A percentile compares a stretch with the other conserved stretches of the same genome.
phyloP scores from a whole-genome alignment of 2,113 vertebrate genomes.

The Camelus bactrianus region DNA sequence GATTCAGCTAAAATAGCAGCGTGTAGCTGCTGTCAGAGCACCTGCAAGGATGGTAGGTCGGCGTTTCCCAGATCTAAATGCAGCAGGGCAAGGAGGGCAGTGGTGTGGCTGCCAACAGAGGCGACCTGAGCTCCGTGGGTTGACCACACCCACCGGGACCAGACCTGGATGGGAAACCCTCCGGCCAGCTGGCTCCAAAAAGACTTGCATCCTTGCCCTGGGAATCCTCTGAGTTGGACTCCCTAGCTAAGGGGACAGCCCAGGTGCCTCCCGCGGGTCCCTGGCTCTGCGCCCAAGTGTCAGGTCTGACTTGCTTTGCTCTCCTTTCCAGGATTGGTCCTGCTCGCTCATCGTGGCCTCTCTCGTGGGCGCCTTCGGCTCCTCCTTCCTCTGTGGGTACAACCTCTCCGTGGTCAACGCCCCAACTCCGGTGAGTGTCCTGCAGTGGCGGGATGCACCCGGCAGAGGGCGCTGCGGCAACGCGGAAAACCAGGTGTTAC shows the following conservation, averaged over 20 bases:
- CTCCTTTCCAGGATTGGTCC: conserved; percentile 88
- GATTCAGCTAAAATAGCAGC: fast-evolving
- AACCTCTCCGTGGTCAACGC: conserved; percentile 95
- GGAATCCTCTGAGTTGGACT: not conserved
- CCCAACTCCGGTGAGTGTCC: conserved; percentile 90
- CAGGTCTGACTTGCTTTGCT: not conserved
- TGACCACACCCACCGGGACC: not conserved
- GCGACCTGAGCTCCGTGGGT: not conserved
- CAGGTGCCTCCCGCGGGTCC: not conserved
- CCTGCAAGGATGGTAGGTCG: not conserved
- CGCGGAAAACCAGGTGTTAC: fast-evolving
- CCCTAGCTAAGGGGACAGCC: not conserved
- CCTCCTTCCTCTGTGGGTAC: conserved; percentile 95
- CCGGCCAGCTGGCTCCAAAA: fast-evolving
- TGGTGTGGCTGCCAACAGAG: fast-evolving
- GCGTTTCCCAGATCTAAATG: fast-evolving
- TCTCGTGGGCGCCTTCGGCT: conserved; percentile 92
- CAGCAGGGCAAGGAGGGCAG: fast-evolving
- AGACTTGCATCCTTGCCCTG: not conserved
- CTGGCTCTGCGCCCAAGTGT: not conserved
- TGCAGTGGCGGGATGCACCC: fast-evolving
- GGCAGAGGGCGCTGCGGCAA: not conserved
- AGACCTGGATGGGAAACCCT: fast-evolving
- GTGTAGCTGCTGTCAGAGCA: not conserved
- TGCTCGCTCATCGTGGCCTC: conserved; percentile 89